These are phyloP conservation scores for Erythrocercus mccallii DNA, from an alignment of 2,113 vertebrate species.

Conservation along the genomic window DNA sequence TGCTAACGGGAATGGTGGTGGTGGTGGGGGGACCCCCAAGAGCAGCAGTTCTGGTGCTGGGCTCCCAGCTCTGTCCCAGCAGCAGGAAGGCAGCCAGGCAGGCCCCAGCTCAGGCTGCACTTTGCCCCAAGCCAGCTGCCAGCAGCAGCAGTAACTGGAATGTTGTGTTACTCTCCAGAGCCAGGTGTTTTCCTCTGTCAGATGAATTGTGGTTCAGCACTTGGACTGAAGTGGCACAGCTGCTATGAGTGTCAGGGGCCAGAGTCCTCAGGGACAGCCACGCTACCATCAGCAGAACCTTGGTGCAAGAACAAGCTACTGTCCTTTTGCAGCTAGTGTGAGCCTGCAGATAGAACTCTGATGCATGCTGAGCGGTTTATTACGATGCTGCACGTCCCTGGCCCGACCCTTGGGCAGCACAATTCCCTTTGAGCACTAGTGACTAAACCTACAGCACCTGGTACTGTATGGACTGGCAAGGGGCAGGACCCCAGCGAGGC, in stretches of 20 bases:
- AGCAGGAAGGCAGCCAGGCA: neutral
- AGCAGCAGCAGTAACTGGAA: neutral
- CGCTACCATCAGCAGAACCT: slow-evolving; percentile 19
- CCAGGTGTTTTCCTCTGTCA: neutral
- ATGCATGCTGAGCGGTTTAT: neutral
- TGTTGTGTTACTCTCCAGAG: neutral
- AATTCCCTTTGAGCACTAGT: neutral
- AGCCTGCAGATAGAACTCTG: neutral
- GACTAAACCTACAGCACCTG: slow-evolving; percentile 12
- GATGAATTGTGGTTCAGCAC: neutral
- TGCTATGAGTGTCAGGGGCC: neutral
- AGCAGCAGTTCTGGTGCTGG: neutral
- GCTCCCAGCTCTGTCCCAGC: neutral
- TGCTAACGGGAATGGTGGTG: neutral
- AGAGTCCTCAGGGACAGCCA: neutral
- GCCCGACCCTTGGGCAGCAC: neutral
- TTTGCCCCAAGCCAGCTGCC: neutral
- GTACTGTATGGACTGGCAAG: neutral
- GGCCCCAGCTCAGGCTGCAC: neutral
- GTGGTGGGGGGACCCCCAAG: neutral
- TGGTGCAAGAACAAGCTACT: slow-evolving; percentile 5
- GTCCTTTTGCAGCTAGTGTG: neutral
- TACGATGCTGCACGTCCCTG: neutral
- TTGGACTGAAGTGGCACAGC: neutral
- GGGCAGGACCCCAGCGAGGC: neutral